Evolutionary conservation across 2,888 invertebrate genomes (phyloP).

Genomic region (Cerastis rubricosa): DNA sequence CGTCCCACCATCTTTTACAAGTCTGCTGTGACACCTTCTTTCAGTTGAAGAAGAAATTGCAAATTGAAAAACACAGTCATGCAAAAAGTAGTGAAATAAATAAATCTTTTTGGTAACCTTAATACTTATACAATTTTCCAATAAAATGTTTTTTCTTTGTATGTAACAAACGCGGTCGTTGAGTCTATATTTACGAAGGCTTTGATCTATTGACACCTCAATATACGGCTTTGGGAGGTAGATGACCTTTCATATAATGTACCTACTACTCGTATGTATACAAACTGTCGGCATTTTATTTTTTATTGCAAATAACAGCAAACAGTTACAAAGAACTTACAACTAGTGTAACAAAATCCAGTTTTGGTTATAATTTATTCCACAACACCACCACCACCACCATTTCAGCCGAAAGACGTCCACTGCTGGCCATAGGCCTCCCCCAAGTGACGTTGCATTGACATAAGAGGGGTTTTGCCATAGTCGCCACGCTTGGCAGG

Average conservation of each 20-base stretch:
- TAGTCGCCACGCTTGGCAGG: too few species aligned
- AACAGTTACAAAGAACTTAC: neutral
- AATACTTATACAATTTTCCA: constrained; percentile 22
- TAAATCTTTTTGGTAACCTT: neutral
- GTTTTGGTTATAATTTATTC: too few species aligned
- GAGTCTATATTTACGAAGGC: constrained; percentile 14
- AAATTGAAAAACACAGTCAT: neutral
- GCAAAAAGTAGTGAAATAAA: neutral
- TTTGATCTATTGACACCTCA: constrained; percentile 37
- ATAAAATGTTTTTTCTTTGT: constrained; percentile 22
- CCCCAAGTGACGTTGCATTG: too few species aligned
- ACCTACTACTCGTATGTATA: neutral
- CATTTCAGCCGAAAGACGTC: too few species aligned
- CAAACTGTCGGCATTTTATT: neutral
- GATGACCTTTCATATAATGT: neutral
- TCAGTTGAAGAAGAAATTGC: neutral
- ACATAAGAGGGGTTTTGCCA: too few species aligned
- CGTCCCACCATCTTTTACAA: neutral
- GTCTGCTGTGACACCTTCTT: neutral
- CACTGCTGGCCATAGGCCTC: too few species aligned
- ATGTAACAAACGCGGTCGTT: constrained; percentile 7
- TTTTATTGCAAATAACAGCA: neutral
- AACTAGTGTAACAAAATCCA: too few species aligned
- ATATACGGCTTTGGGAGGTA: neutral
- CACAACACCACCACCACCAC: too few species aligned